Base-by-base conservation (phyloP, 2,888 invertebrate genomes). In the Limnephilus rhombicus region DNA sequence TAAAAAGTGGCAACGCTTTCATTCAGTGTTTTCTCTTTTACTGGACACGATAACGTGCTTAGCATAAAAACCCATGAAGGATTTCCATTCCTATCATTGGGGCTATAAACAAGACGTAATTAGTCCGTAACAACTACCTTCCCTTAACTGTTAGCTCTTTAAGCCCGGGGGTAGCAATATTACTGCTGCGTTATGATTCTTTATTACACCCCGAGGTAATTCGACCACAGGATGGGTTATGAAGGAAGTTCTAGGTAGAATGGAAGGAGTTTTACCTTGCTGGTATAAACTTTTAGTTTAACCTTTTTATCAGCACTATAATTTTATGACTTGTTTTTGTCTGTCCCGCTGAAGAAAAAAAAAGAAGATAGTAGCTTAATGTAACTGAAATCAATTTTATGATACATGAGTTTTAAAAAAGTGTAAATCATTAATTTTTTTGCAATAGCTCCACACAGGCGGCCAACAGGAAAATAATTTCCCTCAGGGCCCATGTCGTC, bases 91-190 rank as follows among this genome's bases (percentile, higher is more conserved):
- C 83, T 83, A 83, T 91, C 91, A 91, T 88, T 87, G 86, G 81
- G 82, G 89, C 92, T 24, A 93, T 93, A 93, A 93, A 93, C 93
- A 93, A 93, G 92, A 90, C 87, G 92, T 93, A 93, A 93, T 93
- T 93, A 93, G 93, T 82, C 85, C 49, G 83, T 81, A 53, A 89
- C 89, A 86, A 89, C 82, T n/a, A 68, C 24, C 24, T 41, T 80
- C 86, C 93, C 91, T 85, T 83, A 92, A 92, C 91, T 85, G 85
- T 49, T 34, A 37, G 86, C 89, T 87, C 49, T 87, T n/a, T 90
- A 92, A 93, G 91, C 91, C 90, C 29, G 37, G 80, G 90, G 91
- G 85, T 91, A 49, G 90, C 92, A 92, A 92, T 90, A 90, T 93
- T 92, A 88, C 68, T 24, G 24, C 92, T 92, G 92, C 90, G 91